phyloP scores from a whole-genome alignment of 2,797 vertebrate species.

The Trachops cirrhosus region DNA sequence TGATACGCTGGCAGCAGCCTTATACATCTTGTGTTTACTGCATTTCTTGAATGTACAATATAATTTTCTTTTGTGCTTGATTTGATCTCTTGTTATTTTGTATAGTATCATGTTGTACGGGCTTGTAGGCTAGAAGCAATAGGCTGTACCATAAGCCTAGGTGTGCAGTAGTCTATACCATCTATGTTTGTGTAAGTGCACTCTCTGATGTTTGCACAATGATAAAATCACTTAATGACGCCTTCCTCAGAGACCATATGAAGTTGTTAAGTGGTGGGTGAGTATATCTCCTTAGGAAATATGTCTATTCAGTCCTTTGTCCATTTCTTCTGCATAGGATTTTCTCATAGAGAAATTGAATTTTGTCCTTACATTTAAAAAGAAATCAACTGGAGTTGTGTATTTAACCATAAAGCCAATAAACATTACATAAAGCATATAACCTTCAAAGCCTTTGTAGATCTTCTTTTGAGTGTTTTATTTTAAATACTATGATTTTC shows the following conservation, averaged over 20 bases:
- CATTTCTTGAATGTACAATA: background rate
- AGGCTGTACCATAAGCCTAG: background rate
- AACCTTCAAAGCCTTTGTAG: background rate
- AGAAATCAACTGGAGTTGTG: background rate
- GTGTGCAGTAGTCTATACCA: background rate
- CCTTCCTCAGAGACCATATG: background rate
- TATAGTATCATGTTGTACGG: background rate
- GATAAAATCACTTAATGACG: background rate
- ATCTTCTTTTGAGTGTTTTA: background rate
- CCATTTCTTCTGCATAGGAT: background rate
- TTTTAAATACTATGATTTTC: constrained; percentile 19
- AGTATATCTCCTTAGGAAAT: background rate
- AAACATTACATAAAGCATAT: background rate
- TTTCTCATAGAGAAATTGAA: constrained; percentile 30
- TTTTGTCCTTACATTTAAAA: background rate
- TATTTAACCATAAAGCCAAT: background rate
- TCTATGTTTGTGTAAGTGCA: background rate
- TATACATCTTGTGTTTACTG: background rate
- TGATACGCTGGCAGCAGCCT: background rate
- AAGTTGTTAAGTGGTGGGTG: background rate
- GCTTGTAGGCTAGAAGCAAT: background rate
- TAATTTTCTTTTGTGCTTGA: background rate
- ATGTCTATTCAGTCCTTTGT: background rate
- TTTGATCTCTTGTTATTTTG: background rate
- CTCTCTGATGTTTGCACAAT: background rate